Evolutionary conservation across 2,113 vertebrate species (phyloP), one percentile per base, ranked within the genome.

Genomic region (Nesogale talazaci): DNA sequence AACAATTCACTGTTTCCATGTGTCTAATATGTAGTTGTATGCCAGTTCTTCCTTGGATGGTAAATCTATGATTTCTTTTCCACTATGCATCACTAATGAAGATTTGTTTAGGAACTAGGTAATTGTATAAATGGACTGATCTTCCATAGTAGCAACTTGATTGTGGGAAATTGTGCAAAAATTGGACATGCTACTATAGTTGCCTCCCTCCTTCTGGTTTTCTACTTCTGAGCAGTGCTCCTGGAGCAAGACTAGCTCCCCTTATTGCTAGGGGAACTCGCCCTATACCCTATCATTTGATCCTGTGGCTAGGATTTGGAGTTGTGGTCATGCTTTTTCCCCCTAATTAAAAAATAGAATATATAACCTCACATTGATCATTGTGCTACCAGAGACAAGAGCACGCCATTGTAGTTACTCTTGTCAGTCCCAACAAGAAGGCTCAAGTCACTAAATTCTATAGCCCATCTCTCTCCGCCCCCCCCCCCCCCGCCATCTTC

Each of bases 51-150:
- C 46, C 57, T 75, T 72, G 61, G n/a, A n/a, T 61, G 8, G 12
- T 59, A 69, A 79, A 83, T 34, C 27, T 29, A 31, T 76, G 9
- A 29, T 63, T 76, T 52, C n/a, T 38, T 89, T 92, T 17, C 23
- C 67, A 78, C 19, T 76, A 12, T 75, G n/a, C 65, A 61, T 63
- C 75, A 56, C 29, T 56, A 19, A 52, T 27, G 3, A 92, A 46
- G 52, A 59, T 85, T 94, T 56, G 65, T 77, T 90, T 69, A 85
- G 81, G 27, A 56, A 46, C 34, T 79, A 25, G 56, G 40, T 81
- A 52, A 57, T 46, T 22, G 6, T 74, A 19, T 42, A 31, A 61
- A 20, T 29, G 29, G 52, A 46, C 52, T 22, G 2, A 17, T 27
- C 23, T 25, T 76, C 0, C 57, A 88, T 70, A 36, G 15, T 27